Evolutionary conservation across 1,140 invertebrate genomes (phyloP).

Genomic region (Acyrthosiphon pisum): DNA sequence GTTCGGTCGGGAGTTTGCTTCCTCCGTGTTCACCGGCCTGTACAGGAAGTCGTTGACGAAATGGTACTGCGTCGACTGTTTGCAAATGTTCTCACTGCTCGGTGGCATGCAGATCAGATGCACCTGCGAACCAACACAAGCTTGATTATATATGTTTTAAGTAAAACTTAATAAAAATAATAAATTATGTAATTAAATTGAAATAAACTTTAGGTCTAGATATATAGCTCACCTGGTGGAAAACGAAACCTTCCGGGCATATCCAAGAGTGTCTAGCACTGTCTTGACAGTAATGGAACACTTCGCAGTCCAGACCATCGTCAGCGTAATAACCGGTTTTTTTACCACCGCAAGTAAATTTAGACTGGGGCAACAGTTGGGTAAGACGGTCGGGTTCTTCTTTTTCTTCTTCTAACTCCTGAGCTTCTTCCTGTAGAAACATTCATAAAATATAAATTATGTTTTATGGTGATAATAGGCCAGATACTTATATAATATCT

Average conservation of each 20-base stretch:
- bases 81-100: conserved; percentile 86
- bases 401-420: conserved; percentile 77
- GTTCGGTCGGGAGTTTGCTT: conserved; percentile 80
- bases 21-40: conserved; percentile 83
- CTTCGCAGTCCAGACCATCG: conserved; percentile 85
- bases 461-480: not conserved
- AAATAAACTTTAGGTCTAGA: not conserved
- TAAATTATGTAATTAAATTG: no score
- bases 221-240: conserved; percentile 77
- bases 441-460: not conserved
- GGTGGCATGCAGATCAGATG: conserved; percentile 93
- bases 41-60: conserved; percentile 94
- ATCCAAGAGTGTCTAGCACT: conserved; percentile 91
- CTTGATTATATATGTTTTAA: not conserved
- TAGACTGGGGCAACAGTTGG: conserved; percentile 79
- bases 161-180: no score
- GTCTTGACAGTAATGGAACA: conserved; percentile 94
- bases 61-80: conserved; percentile 86
- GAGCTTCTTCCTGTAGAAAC: conserved; percentile 64
- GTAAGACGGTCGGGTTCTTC: conserved; percentile 85
- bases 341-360: conserved; percentile 80
- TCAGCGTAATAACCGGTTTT: conserved; percentile 92
- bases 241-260: conserved; percentile 89
- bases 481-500: not conserved
- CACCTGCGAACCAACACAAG: conserved; percentile 66